These are phyloP conservation scores for Pseudomyrmex dendroicus DNA, from an alignment of 1,140 invertebrate species.

Conservation along the genomic window DNA sequence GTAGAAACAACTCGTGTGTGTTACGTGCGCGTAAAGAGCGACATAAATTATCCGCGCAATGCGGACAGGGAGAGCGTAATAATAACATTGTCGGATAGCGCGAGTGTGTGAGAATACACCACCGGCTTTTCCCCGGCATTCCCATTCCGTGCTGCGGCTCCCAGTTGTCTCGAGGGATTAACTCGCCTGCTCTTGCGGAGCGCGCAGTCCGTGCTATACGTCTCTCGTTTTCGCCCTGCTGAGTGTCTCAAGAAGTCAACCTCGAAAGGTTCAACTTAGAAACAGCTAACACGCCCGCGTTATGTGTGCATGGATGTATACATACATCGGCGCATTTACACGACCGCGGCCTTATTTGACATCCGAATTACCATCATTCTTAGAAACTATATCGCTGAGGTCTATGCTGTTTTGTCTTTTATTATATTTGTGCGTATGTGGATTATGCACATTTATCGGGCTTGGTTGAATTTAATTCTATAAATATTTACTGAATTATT, in stretches of 20 bases:
- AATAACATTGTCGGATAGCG: conserved; percentile 75
- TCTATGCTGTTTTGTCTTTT: neutral
- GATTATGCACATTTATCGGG: too few relatives aligned
- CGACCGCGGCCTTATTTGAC: neutral
- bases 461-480: too few relatives aligned
- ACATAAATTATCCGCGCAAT: conserved; percentile 76
- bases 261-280: conserved; percentile 70
- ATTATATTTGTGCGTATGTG: too few relatives aligned
- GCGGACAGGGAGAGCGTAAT: conserved; percentile 70
- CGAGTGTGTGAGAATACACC: conserved; percentile 69
- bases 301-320: neutral
- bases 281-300: conserved; percentile 48
- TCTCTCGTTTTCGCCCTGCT: conserved; percentile 73
- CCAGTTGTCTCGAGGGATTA: conserved; percentile 75
- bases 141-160: conserved; percentile 69
- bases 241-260: conserved; percentile 73
- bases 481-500: too few relatives aligned
- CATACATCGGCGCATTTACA: conserved; percentile 21
- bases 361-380: neutral
- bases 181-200: conserved; percentile 67
- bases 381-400: neutral
- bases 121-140: conserved; percentile 60
- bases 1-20: conserved; percentile 46
- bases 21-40: conserved; percentile 61
- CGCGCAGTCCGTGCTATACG: conserved; percentile 68